Conservation (phyloP, 1,140 invertebrate genomes). For the Holotrichia oblita region DNA sequence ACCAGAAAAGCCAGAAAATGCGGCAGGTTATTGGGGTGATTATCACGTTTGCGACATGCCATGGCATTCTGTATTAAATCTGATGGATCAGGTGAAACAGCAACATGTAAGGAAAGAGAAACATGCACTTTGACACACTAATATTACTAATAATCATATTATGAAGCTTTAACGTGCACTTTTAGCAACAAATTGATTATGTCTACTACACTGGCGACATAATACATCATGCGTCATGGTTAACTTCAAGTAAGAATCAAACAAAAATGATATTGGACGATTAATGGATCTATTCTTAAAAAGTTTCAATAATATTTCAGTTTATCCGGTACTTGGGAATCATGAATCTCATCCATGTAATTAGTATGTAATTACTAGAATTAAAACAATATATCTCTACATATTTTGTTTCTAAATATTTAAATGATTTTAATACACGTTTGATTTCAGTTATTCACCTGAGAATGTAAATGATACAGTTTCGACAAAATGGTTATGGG, state of each 20-base stretch:
- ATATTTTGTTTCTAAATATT: neutral
- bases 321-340: constrained; percentile 84
- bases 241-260: constrained; percentile 74
- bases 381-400: neutral
- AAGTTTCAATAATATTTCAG: constrained; percentile 70
- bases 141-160: neutral
- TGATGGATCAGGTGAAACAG: constrained; percentile 37
- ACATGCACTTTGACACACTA: neutral
- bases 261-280: constrained; percentile 69
- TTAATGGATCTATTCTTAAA: constrained; percentile 68
- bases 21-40: constrained; percentile 83
- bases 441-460: constrained; percentile 46
- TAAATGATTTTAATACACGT: no score
- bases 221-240: constrained; percentile 85
- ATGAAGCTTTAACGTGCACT: constrained; percentile 4
- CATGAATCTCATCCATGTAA: constrained; percentile 89
- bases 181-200: constrained; percentile 71
- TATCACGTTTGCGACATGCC: constrained; percentile 80
- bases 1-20: constrained; percentile 52
- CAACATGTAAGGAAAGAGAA: constrained; percentile 40
- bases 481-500: constrained; percentile 76
- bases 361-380: constrained; percentile 67
- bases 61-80: constrained; percentile 41
- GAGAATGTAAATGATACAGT: constrained; percentile 54
- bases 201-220: constrained; percentile 89